A percentile compares a stretch with the other conserved stretches of the same genome.
phyloP scores from a whole-genome alignment of 2,888 invertebrate species.

The Copidosoma aretas region DNA sequence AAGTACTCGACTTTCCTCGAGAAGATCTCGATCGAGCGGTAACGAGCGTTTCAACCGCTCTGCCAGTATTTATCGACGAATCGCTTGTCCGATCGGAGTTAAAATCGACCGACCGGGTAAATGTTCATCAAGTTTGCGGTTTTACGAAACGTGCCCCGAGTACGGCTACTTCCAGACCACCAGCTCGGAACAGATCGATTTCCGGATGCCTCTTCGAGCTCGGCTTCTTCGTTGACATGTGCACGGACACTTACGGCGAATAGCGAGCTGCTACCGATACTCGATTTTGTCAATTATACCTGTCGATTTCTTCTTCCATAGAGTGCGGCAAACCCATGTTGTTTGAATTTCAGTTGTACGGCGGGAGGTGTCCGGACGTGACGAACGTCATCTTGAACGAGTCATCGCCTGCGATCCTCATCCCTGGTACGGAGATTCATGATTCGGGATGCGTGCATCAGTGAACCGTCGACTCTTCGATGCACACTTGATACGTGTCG shows the following conservation, averaged over 20 bases:
- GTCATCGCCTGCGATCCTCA: constrained; percentile 52
- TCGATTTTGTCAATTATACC: too few species aligned
- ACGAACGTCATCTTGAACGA: constrained; percentile 64
- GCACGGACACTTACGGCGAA: constrained; percentile 62
- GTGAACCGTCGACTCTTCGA: too few species aligned
- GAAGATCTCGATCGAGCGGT: too few species aligned
- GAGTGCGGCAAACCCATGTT: too few species aligned
- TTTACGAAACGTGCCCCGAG: constrained; percentile 85
- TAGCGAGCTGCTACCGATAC: constrained; percentile 48
- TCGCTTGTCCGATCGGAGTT: too few species aligned
- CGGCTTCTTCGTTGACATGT: constrained; percentile 63
- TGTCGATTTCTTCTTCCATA: too few species aligned
- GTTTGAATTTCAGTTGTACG: constrained; percentile 66
- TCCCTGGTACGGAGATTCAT: constrained; percentile 47
- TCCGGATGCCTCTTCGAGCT: constrained; percentile 67
- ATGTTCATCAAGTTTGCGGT: constrained; percentile 62
- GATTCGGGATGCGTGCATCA: too few species aligned
- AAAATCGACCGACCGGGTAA: too few species aligned
- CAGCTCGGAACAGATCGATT: constrained; percentile 67
- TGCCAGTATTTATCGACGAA: too few species aligned
- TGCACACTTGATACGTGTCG: too few species aligned
- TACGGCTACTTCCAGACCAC: constrained; percentile 85
- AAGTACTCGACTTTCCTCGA: constrained; percentile 43
- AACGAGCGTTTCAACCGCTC: constrained; percentile 3
- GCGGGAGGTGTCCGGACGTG: constrained; percentile 64